Conservation (phyloP, 2,797 vertebrate genomes). For the Silurus aristotelis region DNA sequence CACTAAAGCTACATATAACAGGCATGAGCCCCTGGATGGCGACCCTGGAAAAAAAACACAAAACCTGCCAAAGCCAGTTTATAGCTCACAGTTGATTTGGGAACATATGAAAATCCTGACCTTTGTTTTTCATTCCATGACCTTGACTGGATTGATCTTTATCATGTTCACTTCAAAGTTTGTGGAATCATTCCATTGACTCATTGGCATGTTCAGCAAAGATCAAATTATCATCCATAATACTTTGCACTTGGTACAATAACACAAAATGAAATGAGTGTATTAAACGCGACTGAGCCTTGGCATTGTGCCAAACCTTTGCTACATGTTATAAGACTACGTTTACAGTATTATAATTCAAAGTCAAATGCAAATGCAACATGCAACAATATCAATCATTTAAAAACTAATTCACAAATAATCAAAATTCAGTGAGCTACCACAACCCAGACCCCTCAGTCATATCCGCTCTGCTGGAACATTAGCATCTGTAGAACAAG, state of each 20-base stretch:
- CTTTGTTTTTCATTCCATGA: background rate
- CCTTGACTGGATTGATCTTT: background rate
- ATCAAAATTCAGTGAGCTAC: background rate
- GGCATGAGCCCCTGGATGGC: background rate
- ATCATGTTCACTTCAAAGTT: background rate
- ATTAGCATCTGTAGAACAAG: slow-evolving; percentile 13
- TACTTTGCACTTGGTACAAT: background rate
- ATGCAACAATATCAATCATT: background rate
- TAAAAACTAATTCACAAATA: background rate
- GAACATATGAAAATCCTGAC: background rate
- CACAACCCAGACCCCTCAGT: background rate
- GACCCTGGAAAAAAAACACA: background rate
- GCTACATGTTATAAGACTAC: background rate
- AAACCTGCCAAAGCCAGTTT: background rate
- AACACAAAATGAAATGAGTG: background rate
- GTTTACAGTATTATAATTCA: background rate
- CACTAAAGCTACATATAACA: background rate
- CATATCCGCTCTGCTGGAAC: slow-evolving; percentile 2
- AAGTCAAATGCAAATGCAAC: background rate
- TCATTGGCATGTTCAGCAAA: background rate
- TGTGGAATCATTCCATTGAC: background rate
- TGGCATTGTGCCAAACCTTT: background rate
- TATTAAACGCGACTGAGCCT: background rate
- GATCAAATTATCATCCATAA: background rate
- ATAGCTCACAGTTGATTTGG: background rate